A percentile compares a stretch with the other conserved stretches of the same genome.
These are phyloP conservation scores for Limnephilus auricula DNA, from an alignment of 2,888 invertebrate genomes.

Conservation along the genomic window DNA sequence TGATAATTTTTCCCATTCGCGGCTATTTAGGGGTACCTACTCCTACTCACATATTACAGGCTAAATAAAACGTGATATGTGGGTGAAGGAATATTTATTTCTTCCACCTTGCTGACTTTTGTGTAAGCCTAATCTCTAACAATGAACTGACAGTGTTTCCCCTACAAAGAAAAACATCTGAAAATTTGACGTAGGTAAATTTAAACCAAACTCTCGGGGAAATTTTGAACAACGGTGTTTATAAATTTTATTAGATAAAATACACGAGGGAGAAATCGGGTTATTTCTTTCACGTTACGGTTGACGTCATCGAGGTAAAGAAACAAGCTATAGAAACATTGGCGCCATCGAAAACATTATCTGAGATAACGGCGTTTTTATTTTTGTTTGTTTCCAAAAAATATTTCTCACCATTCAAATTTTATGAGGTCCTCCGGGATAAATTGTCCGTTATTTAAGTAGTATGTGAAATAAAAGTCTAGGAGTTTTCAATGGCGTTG, in stretches of 20 bases:
- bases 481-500: not conserved
- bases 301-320: not conserved
- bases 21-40: not conserved
- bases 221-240: not conserved
- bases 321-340: not conserved
- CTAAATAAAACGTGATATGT: not conserved
- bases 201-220: not conserved
- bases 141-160: constrained; percentile 3
- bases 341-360: not conserved
- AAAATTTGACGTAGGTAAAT: not conserved
- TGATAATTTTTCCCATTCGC: not conserved
- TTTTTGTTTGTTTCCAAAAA: not conserved
- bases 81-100: not conserved
- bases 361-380: not conserved
- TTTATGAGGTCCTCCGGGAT: not conserved
- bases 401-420: not conserved
- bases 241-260: not conserved
- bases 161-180: not conserved
- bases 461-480: not conserved
- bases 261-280: not conserved
- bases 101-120: constrained; percentile 23
- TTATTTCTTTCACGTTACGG: not conserved
- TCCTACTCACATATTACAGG: not conserved
- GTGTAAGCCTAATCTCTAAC: constrained; percentile 14
- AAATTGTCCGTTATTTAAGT: not conserved